A percentile compares a stretch with the other conserved stretches of the same genome.
phyloP scores from a whole-genome alignment of 2,113 vertebrate genomes.

The Odocoileus virginianus region DNA sequence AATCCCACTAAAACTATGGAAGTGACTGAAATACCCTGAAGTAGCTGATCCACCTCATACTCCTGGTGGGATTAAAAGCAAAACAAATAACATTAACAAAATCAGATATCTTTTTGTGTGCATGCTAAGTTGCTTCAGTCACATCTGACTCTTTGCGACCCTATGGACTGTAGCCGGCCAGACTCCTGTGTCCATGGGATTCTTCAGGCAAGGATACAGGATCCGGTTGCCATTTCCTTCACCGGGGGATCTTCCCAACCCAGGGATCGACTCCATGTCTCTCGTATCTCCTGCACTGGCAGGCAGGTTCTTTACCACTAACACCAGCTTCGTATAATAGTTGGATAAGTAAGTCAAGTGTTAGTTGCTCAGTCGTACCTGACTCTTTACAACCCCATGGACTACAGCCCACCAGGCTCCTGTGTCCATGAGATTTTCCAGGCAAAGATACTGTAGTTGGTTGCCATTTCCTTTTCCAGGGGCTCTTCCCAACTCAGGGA shows the following conservation, averaged over 20 bases:
- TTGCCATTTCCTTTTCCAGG: not conserved
- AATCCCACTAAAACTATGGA: not conserved
- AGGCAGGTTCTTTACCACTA: too few species aligned
- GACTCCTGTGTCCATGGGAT: too few species aligned
- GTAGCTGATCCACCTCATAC: not conserved
- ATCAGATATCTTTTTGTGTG: not conserved
- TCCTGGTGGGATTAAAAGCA: not conserved
- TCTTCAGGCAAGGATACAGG: too few species aligned
- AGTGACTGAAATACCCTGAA: not conserved
- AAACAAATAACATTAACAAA: not conserved
- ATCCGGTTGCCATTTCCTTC: too few species aligned
- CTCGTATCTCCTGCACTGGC: too few species aligned
- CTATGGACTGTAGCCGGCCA: too few species aligned
- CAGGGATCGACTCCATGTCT: too few species aligned
- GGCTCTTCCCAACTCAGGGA: not conserved
- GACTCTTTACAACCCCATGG: not conserved
- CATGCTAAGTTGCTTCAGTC: too few species aligned
- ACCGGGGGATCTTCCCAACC: too few species aligned
- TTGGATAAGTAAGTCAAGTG: too few species aligned
- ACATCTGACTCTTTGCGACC: accelerated
- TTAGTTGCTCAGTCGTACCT: not conserved
- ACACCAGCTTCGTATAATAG: too few species aligned
- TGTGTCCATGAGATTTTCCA: not conserved
- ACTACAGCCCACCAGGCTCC: not conserved
- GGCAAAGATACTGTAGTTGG: not conserved